Conservation (phyloP, 2,113 vertebrate species). For the Syngnathus floridae region DNA sequence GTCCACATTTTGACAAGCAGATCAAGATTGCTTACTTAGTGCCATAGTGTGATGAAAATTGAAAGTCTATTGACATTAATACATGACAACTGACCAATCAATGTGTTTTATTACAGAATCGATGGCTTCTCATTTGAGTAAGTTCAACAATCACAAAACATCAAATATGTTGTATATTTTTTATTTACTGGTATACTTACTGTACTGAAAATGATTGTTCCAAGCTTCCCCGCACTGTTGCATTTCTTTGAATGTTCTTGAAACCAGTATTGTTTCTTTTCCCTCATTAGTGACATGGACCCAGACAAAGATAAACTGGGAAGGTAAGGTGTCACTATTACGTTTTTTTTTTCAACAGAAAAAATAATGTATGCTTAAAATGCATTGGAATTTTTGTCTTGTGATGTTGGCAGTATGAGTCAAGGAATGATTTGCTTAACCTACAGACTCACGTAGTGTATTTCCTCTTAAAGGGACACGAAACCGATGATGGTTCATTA, state of each 20-base stretch:
- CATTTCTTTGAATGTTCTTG: not conserved
- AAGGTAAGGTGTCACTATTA: constrained; percentile 68
- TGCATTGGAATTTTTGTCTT: not conserved
- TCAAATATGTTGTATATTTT: not conserved
- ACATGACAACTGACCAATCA: constrained; percentile 16
- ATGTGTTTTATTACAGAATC: constrained; percentile 78
- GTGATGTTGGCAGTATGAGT: not conserved
- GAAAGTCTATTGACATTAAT: not conserved
- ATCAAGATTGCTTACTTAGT: no score
- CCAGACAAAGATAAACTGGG: constrained; percentile 95
- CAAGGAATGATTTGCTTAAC: not conserved
- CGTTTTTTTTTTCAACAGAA: not conserved
- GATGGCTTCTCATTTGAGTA: constrained; percentile 93
- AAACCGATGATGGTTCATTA: no score
- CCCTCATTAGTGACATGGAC: constrained; percentile 86
- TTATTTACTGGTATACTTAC: not conserved
- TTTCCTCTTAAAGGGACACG: not conserved
- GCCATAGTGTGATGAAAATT: not conserved
- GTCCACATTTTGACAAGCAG: no score
- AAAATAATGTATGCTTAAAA: not conserved
- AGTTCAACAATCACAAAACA: constrained; percentile 61
- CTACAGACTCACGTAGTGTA: not conserved
- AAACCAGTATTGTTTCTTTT: constrained; percentile 16
- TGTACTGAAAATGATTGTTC: not conserved
- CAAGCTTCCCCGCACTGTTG: not conserved